These are phyloP conservation scores for Xestia ashworthii DNA, from an alignment of 2,888 invertebrate genomes.

Conservation along the genomic window DNA sequence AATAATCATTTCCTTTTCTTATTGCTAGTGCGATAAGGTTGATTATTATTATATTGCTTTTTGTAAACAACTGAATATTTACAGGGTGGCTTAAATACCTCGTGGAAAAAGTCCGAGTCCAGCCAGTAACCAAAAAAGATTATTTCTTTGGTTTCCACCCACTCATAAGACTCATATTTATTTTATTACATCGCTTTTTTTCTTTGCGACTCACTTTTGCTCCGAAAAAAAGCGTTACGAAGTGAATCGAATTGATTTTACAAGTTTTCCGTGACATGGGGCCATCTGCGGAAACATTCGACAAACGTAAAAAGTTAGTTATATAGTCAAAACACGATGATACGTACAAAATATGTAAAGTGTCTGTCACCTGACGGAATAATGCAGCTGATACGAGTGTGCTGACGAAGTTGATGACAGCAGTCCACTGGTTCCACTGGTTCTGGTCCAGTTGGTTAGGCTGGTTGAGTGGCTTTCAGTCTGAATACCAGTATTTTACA, in stretches of 20 bases:
- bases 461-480: neutral
- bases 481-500: neutral
- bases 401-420: too few species aligned
- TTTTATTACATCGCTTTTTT: neutral
- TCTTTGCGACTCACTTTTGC: neutral
- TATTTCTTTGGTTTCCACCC: too few species aligned
- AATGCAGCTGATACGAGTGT: too few species aligned
- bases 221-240: neutral
- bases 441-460: too few species aligned
- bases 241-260: conserved; percentile 17
- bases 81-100: conserved; percentile 11
- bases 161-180: too few species aligned
- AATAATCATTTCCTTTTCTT: conserved; percentile 13
- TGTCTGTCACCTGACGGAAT: too few species aligned
- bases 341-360: too few species aligned
- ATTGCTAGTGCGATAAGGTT: conserved; percentile 20
- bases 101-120: neutral
- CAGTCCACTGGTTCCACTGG: too few species aligned
- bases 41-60: conserved; percentile 21
- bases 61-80: conserved; percentile 13
- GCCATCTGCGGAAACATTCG: conserved; percentile 29
- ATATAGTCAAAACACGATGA: neutral
- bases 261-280: conserved; percentile 14
- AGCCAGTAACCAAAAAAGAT: neutral
- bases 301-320: neutral